Conservation (phyloP, 1,140 invertebrate species). For the Coelopa frigida region DNA sequence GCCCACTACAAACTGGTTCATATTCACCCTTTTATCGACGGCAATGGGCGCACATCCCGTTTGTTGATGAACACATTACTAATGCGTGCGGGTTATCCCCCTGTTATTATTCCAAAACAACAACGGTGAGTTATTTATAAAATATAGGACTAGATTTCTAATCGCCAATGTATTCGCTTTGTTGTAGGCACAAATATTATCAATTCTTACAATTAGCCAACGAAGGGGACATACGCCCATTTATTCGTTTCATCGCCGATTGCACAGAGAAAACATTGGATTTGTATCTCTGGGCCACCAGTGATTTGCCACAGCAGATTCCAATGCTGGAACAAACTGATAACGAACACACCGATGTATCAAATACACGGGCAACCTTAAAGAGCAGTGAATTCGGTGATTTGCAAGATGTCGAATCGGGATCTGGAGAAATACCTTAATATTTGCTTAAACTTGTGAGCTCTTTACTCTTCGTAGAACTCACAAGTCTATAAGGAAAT, state of each 20-base stretch:
- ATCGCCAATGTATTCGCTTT: too few species aligned
- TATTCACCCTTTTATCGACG: slow-evolving; percentile 89
- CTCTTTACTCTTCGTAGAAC: too few species aligned
- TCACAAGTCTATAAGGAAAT: too few species aligned
- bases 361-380: too few species aligned
- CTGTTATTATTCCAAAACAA: slow-evolving; percentile 90
- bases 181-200: slow-evolving; percentile 74
- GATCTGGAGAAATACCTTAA: slow-evolving; percentile 26
- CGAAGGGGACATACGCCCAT: slow-evolving; percentile 84
- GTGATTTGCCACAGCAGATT: slow-evolving; percentile 52
- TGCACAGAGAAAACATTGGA: slow-evolving; percentile 91
- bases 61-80: slow-evolving; percentile 94
- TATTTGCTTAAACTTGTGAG: slow-evolving; percentile 6
- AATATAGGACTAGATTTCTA: too few species aligned
- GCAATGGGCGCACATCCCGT: slow-evolving; percentile 90
- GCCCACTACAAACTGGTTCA: slow-evolving; percentile 95
- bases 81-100: slow-evolving; percentile 97
- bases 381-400: too few species aligned
- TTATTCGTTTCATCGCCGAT: slow-evolving; percentile 90
- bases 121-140: slow-evolving; percentile 54
- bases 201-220: slow-evolving; percentile 84
- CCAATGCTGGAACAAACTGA: slow-evolving; percentile 48
- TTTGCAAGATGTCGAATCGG: too few species aligned
- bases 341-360: too few species aligned
- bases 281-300: slow-evolving; percentile 81